Evolutionary conservation across 2,797 vertebrate species (phyloP), one percentile per base, ranked within the genome.

Genomic region (Dendrocincla fuliginosa): DNA sequence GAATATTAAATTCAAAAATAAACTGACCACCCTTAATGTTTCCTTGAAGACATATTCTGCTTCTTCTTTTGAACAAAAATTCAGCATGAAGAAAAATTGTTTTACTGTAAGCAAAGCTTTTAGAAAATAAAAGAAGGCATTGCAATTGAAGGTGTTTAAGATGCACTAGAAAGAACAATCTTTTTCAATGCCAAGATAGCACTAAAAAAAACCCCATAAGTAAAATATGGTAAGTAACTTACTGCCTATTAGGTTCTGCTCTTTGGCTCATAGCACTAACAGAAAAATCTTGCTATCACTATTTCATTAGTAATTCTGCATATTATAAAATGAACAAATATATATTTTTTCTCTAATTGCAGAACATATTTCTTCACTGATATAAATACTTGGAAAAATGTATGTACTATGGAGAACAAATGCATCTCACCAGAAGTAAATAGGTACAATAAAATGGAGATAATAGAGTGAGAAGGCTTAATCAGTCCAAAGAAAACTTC

Each of bases 41-140:
- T 59, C 23, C 10, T 41, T 83, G 28, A 95, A 92, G 42, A 74
- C 49, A 76, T 57, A 71, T 8, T 81, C 41, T 59, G 22, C 56
- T 87, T 80, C 84, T 65, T 91, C 39, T 68, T 94, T 71, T 68
- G 53, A 92, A 73, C 8, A 83, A 84, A 74, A 90, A 69, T n/a
- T 78, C 13, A 44, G n/a, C 55, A 81, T 19, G 91, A 68, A 91
- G 33, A 30, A 77, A 88, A 86, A 84, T 35, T 71, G 28, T 41
- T 73, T 76, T 55, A 71, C 42, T 41, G 9, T 15, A 90, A 60
- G 64, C 13, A 80, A 85, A 84, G 18, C 15, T 83, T 85, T 74
- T 71, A 70, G 52, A 25, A 89, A 50, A 42, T 35, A 64, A 52
- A 41, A 47, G 19, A 65, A 44, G 35, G 55, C 18, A 33, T 25